Conservation (phyloP, 2,113 vertebrate species). For the Oceanites oceanicus region DNA sequence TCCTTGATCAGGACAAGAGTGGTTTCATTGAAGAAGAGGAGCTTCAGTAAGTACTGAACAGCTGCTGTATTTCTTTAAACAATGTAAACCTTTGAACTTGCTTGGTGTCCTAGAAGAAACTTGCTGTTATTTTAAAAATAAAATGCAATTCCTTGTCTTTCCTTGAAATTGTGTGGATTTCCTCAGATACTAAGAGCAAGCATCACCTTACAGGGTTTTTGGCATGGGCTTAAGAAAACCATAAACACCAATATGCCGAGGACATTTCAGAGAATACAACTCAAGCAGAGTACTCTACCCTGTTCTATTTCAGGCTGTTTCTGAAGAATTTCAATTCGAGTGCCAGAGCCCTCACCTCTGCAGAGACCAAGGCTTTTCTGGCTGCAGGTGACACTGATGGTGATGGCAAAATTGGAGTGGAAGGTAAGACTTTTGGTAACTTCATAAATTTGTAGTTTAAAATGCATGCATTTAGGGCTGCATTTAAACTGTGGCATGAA, state of each 20-base stretch:
- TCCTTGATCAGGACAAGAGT: conserved; percentile 87
- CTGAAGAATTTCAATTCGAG: conserved; percentile 80
- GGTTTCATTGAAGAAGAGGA: conserved; percentile 86
- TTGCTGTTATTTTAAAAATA: neutral
- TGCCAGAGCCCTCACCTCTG: conserved; percentile 78
- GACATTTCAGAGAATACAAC: neutral
- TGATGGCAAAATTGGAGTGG: conserved; percentile 86
- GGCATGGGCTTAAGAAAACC: neutral
- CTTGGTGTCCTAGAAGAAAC: neutral
- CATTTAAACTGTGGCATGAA: neutral
- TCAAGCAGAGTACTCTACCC: neutral
- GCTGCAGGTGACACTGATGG: conserved; percentile 82
- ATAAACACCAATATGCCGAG: neutral
- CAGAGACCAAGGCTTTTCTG: conserved; percentile 81
- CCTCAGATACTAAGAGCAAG: neutral
- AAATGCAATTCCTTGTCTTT: neutral
- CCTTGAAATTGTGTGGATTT: neutral
- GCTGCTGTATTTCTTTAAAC: neutral
- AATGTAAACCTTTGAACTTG: neutral
- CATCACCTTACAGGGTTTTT: neutral
- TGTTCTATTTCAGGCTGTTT: conserved; percentile 74
- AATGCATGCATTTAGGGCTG: neutral
- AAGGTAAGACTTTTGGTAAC: conserved; percentile 68
- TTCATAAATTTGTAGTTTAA: neutral
- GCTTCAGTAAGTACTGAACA: conserved; percentile 75